Evolutionary conservation across 2,797 vertebrate genomes (phyloP).

Genomic region (Columba guinea): DNA sequence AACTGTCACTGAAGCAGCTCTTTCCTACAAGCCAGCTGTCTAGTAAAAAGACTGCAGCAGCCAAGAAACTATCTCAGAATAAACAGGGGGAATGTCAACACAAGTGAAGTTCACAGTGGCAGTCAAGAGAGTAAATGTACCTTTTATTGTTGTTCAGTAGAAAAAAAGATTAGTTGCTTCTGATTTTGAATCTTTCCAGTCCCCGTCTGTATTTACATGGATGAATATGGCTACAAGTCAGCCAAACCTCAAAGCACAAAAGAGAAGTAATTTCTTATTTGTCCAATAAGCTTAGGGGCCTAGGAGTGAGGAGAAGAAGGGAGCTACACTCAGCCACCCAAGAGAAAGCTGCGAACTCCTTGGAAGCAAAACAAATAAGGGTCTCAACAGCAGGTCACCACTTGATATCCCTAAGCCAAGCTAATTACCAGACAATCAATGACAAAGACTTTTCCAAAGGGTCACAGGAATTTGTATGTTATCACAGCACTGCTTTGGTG

Average conservation of each 20-base stretch:
- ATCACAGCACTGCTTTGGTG: not conserved
- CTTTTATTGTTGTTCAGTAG: not conserved
- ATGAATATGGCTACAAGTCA: not conserved
- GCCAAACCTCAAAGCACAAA: not conserved
- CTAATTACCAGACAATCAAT: not conserved
- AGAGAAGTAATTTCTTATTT: not conserved
- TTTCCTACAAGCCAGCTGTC: constrained; percentile 60
- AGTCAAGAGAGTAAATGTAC: not conserved
- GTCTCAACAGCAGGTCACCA: not conserved
- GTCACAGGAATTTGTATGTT: not conserved
- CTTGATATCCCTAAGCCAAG: not conserved
- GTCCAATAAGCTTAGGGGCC: not conserved
- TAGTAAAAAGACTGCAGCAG: constrained; percentile 40
- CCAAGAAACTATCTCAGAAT: constrained; percentile 52
- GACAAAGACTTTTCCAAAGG: not conserved
- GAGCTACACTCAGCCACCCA: not conserved
- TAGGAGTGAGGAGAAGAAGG: not conserved
- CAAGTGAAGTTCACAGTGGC: not conserved
- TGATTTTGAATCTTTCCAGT: not conserved
- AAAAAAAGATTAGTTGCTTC: not conserved
- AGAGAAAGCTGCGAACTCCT: not conserved
- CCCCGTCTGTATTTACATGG: not conserved
- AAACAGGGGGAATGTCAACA: constrained; percentile 26
- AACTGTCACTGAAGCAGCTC: constrained; percentile 43
- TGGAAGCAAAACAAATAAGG: not conserved